Percentiles rank a stretch among this genome's conserved stretches.
Evolutionary conservation across 2,797 vertebrate genomes (phyloP).

Genomic region (Phylloscopus collybita): DNA sequence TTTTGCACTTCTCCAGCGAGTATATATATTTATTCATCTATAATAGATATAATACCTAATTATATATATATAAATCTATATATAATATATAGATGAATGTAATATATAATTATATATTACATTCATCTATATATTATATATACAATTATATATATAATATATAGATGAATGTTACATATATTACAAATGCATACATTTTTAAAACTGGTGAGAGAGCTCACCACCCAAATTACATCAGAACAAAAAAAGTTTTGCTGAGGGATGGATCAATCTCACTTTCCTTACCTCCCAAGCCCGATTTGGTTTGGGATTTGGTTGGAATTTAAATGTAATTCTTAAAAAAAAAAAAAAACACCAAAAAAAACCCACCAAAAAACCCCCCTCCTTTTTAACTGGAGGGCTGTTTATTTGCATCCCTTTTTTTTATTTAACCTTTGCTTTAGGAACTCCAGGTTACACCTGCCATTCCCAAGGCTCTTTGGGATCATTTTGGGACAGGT

Average conservation of each 20-base stretch:
- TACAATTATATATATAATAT: too few species aligned
- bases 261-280: slow-evolving; percentile 82
- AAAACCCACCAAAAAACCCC: too few species aligned
- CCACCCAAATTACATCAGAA: slow-evolving; percentile 77
- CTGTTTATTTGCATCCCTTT: slow-evolving; percentile 78
- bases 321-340: slow-evolving; percentile 81
- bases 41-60: background rate
- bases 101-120: background rate
- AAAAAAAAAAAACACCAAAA: background rate
- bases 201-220: slow-evolving; percentile 78
- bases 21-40: background rate
- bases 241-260: slow-evolving; percentile 78
- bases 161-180: background rate
- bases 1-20: background rate
- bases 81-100: background rate
- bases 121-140: too few species aligned
- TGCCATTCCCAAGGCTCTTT: background rate
- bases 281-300: slow-evolving; percentile 82
- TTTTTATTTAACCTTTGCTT: slow-evolving; percentile 75
- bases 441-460: slow-evolving; percentile 32
- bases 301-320: slow-evolving; percentile 52
- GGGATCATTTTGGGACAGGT: background rate
- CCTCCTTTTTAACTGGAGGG: slow-evolving; percentile 68
- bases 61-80: too few species aligned
- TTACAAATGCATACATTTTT: background rate